phyloP scores from a whole-genome alignment of 2,797 vertebrate genomes.

The Gallinago solitaria region DNA sequence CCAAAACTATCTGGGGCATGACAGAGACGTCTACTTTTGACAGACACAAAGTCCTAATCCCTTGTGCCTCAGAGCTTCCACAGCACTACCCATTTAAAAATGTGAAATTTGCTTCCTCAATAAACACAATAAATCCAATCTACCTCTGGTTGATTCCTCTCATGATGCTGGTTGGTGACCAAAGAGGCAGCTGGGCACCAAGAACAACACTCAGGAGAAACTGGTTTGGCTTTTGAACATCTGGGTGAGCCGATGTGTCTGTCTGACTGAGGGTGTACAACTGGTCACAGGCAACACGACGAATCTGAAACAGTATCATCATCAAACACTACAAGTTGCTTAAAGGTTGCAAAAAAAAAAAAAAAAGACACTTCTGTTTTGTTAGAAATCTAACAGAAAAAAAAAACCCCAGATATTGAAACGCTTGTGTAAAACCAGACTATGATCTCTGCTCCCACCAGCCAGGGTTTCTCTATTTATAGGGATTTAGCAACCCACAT shows the following conservation, averaged over 20 bases:
- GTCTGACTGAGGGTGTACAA: constrained; percentile 97
- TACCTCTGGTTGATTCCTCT: constrained; percentile 98
- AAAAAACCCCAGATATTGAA: not conserved
- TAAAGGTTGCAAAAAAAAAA: not conserved
- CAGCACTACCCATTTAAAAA: not conserved
- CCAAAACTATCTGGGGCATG: not conserved
- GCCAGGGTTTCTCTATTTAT: not conserved
- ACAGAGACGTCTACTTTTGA: not conserved
- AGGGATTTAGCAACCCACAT: not conserved
- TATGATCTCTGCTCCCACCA: not conserved
- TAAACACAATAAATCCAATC: not conserved
- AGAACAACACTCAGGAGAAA: constrained; percentile 93
- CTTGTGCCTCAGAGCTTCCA: not conserved
- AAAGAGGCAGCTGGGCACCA: constrained; percentile 95
- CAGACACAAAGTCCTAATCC: not conserved
- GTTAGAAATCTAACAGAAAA: not conserved
- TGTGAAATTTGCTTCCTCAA: not conserved
- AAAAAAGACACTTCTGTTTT: not conserved
- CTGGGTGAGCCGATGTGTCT: constrained; percentile 90
- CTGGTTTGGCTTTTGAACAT: constrained; percentile 95
- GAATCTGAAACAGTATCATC: constrained; percentile 82
- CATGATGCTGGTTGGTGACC: constrained; percentile 99
- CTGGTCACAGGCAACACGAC: constrained; percentile 96
- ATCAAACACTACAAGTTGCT: not conserved
- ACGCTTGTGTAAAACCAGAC: not conserved